A percentile compares a stretch with the other conserved stretches of the same genome.
phyloP scores from a whole-genome alignment of 53 echinoderm and acorn worm genomes.

The Hippasteria phrygiana region DNA sequence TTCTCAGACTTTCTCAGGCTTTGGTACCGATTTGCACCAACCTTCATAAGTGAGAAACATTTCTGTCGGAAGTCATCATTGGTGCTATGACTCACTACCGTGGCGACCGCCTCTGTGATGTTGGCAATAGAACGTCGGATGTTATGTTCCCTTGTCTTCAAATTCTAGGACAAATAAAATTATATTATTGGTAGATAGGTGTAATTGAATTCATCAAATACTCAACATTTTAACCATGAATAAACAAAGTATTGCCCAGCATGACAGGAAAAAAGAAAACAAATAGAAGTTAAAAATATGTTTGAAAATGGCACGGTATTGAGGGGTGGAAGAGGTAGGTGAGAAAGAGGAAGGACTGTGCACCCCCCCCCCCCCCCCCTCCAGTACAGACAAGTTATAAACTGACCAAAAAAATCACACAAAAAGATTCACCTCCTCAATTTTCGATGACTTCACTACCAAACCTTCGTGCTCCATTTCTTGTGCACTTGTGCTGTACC shows the following conservation, averaged over 20 bases:
- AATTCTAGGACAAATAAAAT: not conserved
- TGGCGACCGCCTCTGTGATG: conserved; percentile 45
- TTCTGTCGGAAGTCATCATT: conserved; percentile 60
- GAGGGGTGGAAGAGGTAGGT: no score
- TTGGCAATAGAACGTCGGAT: conserved; percentile 35
- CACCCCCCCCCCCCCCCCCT: no score
- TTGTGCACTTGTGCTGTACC: not conserved
- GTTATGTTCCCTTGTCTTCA: conserved; percentile 11
- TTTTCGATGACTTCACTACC: not conserved
- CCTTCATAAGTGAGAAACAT: conserved; percentile 56
- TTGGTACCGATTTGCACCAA: not conserved
- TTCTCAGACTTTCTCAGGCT: no score
- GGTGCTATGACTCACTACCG: conserved; percentile 56
- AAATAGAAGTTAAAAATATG: no score
- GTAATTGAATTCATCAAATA: no score
- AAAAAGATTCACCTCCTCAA: not conserved
- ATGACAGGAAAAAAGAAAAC: no score
- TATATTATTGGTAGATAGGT: no score
- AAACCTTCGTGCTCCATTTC: not conserved
- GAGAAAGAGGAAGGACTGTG: no score
- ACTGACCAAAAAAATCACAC: not conserved
- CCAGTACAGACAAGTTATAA: not conserved
- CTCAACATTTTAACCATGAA: not conserved
- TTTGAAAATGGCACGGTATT: no score
- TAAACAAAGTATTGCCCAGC: no score